A percentile compares a stretch with the other conserved stretches of the same genome.
Conservation (phyloP, 2,797 vertebrate genomes). For the Sebastes trivittatus region DNA sequence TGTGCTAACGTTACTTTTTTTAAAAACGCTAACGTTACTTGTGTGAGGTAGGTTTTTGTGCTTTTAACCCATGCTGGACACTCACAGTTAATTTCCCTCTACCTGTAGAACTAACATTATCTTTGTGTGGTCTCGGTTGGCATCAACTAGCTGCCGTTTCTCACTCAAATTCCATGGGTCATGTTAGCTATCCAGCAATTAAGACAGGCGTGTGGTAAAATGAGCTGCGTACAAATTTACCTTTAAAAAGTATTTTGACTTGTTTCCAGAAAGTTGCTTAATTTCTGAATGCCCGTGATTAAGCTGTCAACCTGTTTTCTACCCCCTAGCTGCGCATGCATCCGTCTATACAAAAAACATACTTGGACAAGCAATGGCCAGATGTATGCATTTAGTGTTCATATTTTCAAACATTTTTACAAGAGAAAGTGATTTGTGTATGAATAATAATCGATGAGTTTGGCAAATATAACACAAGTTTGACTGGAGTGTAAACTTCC, state of each 20-base stretch:
- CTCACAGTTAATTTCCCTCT: too few species aligned
- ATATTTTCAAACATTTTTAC: not conserved
- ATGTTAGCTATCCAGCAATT: not conserved
- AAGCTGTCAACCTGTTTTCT: not conserved
- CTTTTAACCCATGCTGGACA: not conserved
- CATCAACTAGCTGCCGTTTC: not conserved
- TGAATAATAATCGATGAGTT: not conserved
- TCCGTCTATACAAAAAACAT: not conserved
- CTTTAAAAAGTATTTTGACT: not conserved
- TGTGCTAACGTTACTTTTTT: not conserved
- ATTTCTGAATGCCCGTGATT: not conserved
- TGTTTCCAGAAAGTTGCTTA: not conserved
- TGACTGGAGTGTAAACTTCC: not conserved
- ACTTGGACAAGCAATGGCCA: not conserved
- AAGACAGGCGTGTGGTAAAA: not conserved
- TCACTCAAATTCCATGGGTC: not conserved
- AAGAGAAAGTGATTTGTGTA: not conserved
- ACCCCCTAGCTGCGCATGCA: not conserved
- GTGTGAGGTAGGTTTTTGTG: not conserved
- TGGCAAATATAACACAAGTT: not conserved
- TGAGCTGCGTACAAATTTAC: not conserved
- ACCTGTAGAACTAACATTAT: not conserved
- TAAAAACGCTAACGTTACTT: not conserved
- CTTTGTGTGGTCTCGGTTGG: not conserved
- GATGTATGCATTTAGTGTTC: not conserved